Conservation (phyloP, 2,797 vertebrate genomes). For the Meda fulgida region DNA sequence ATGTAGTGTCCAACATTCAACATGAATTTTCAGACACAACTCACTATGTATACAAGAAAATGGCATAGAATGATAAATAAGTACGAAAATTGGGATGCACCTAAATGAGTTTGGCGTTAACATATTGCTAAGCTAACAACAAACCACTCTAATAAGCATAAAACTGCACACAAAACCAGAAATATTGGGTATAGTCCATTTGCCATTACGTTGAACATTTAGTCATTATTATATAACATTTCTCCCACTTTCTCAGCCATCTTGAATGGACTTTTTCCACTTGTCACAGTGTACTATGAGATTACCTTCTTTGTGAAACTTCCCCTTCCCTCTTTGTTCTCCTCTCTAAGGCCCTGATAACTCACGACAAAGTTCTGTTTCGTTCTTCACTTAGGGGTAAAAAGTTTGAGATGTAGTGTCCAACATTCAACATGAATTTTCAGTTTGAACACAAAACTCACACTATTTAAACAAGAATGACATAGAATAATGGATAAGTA, state of each 20-base stretch:
- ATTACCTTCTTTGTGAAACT: background rate
- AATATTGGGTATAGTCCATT: background rate
- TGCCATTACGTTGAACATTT: no score
- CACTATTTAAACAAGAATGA: background rate
- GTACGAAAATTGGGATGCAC: no score
- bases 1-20: background rate
- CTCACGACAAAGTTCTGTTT: background rate
- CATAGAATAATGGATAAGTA: background rate
- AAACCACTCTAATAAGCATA: background rate
- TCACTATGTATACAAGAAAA: background rate
- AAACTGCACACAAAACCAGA: no score
- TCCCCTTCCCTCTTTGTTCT: background rate
- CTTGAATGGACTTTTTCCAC: slow-evolving; percentile 7
- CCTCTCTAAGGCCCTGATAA: background rate
- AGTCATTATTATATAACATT: background rate
- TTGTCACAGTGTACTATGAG: background rate
- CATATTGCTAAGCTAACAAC: no score
- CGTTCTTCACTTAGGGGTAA: background rate
- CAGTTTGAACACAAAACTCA: background rate
- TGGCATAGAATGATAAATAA: background rate
- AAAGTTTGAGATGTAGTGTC: background rate
- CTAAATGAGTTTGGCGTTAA: no score
- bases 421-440: background rate
- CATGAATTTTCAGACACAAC: background rate
- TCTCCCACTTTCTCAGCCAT: slow-evolving; percentile 5